Percentiles rank a stretch among this genome's conserved stretches.
phyloP scores from a whole-genome alignment of 2,888 invertebrate genomes.

The Cephalotes varians region DNA sequence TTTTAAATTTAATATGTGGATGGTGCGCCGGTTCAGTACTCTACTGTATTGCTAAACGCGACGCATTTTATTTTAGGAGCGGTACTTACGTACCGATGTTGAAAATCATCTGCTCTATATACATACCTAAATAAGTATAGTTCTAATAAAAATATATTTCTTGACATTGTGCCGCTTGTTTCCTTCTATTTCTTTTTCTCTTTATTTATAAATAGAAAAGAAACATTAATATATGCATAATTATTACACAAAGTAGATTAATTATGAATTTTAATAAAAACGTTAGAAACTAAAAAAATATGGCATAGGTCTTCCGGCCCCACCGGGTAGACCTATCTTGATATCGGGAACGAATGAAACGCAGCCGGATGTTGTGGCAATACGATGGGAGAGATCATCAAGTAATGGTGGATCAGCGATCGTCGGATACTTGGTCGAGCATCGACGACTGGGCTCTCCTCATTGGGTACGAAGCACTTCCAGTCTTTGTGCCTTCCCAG shows the following conservation, averaged over 20 bases:
- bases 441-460: slow-evolving; percentile 91
- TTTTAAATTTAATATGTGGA: slow-evolving; percentile 13
- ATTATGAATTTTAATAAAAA: not conserved
- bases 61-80: slow-evolving; percentile 82
- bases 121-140: slow-evolving; percentile 48
- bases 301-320: slow-evolving; percentile 90
- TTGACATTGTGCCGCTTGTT: not conserved
- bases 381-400: slow-evolving; percentile 93
- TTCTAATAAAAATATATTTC: slow-evolving; percentile 69
- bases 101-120: slow-evolving; percentile 70
- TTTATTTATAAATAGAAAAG: not conserved
- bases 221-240: slow-evolving; percentile 1
- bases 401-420: slow-evolving; percentile 96
- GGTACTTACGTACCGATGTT: slow-evolving; percentile 83
- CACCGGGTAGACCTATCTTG: slow-evolving; percentile 94
- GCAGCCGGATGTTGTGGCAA: slow-evolving; percentile 93
- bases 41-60: slow-evolving; percentile 79
- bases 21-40: slow-evolving; percentile 25
- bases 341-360: slow-evolving; percentile 90
- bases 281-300: slow-evolving; percentile 1
- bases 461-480: slow-evolving; percentile 94
- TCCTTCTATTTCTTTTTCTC: not conserved
- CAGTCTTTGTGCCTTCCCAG: slow-evolving; percentile 90
- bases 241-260: not conserved
- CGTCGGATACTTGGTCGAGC: slow-evolving; percentile 93